Conservation (phyloP, 2,113 vertebrate species). For the Tachycineta bicolor region DNA sequence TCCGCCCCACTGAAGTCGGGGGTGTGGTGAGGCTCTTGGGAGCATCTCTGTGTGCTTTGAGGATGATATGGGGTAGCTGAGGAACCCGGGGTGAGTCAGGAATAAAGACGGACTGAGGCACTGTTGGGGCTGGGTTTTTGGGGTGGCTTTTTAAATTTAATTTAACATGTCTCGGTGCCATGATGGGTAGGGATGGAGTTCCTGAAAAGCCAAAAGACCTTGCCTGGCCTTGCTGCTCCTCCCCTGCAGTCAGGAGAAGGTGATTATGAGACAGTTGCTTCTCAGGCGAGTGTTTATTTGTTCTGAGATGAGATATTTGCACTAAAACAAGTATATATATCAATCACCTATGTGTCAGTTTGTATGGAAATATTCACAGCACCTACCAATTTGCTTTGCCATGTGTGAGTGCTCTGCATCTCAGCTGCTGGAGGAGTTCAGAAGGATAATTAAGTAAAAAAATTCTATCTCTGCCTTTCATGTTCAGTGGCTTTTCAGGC, state of each 20-base stretch:
- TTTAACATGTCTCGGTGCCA: fast-evolving
- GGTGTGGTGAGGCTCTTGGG: fast-evolving
- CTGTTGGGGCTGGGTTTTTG: fast-evolving
- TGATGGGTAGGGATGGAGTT: not conserved
- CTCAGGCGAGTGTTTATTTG: not conserved
- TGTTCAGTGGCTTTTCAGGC: not conserved
- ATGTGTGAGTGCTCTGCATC: not conserved
- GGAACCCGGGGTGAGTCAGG: too few species aligned
- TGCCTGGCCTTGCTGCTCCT: not conserved
- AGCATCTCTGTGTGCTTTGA: not conserved
- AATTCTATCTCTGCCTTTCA: not conserved
- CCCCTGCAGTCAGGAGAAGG: not conserved
- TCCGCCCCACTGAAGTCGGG: not conserved
- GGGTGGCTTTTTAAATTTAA: fast-evolving
- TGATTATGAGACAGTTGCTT: not conserved
- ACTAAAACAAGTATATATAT: not conserved
- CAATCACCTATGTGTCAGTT: not conserved
- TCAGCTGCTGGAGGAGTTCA: not conserved
- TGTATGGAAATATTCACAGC: not conserved
- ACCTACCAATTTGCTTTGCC: fast-evolving
- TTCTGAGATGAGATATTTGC: not conserved
- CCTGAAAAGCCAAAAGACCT: not conserved
- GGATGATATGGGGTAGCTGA: fast-evolving
- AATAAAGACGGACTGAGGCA: not conserved
- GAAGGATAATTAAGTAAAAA: not conserved